A percentile compares a stretch with the other conserved stretches of the same genome.
phyloP scores from a whole-genome alignment of 2,113 vertebrate genomes.

The Andinoacara biseriatus region DNA sequence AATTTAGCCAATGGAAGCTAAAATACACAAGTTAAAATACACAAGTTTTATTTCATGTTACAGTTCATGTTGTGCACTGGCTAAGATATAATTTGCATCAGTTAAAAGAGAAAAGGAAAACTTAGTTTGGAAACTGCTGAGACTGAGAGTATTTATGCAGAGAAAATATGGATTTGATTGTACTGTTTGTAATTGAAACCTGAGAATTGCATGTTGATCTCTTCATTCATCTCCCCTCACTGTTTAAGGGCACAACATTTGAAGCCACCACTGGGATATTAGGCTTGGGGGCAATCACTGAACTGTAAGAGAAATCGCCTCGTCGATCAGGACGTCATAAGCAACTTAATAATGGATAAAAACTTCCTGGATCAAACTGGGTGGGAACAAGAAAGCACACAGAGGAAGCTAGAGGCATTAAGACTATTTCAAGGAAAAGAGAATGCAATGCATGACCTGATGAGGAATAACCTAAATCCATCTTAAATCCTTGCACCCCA shows the following conservation, averaged over 20 bases:
- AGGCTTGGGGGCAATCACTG: background rate
- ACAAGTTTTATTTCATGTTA: background rate
- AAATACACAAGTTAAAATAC: background rate
- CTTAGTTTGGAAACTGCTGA: background rate
- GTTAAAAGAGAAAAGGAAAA: background rate
- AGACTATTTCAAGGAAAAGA: background rate
- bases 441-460: background rate
- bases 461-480: background rate
- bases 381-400: conserved; percentile 2
- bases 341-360: background rate
- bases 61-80: background rate
- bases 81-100: background rate
- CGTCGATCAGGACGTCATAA: background rate
- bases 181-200: background rate
- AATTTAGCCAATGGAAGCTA: background rate
- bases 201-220: background rate
- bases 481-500: background rate
- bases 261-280: background rate
- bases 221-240: background rate
- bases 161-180: background rate
- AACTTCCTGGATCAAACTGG: conserved; percentile 3
- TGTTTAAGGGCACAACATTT: background rate
- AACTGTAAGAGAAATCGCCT: background rate
- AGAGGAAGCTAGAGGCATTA: background rate
- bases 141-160: background rate